These are phyloP conservation scores for Struthidea cinerea DNA, from an alignment of 2,113 vertebrate species.

Conservation along the genomic window DNA sequence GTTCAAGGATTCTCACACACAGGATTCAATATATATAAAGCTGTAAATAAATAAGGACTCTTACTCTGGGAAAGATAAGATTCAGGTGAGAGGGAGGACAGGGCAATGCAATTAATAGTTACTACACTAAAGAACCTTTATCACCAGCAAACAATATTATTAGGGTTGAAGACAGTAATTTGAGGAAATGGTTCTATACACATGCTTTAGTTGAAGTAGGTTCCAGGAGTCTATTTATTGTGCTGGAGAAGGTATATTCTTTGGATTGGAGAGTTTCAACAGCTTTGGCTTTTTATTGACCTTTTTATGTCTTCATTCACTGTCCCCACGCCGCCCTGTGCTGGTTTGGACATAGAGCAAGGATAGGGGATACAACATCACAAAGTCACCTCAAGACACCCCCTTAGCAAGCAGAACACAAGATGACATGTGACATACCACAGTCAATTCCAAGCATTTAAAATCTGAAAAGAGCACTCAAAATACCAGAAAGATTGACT, in stretches of 20 bases:
- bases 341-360: too few relatives aligned
- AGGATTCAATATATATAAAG: slow-evolving; percentile 10
- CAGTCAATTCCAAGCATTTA: not conserved
- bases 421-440: not conserved
- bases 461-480: not conserved
- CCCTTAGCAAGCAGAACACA: not conserved
- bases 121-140: not conserved
- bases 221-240: not conserved
- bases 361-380: too few relatives aligned
- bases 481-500: not conserved
- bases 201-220: not conserved
- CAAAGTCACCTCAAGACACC: too few relatives aligned
- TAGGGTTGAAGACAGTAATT: slow-evolving; percentile 18
- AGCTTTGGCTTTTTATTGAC: not conserved
- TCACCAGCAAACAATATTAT: not conserved
- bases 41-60: slow-evolving; percentile 16
- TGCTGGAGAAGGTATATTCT: not conserved
- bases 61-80: not conserved
- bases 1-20: slow-evolving; percentile 14
- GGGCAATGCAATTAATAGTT: not conserved
- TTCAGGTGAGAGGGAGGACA: not conserved
- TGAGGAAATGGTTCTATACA: slow-evolving; percentile 1
- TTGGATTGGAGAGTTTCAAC: not conserved
- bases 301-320: not conserved
- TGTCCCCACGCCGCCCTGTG: rapidly evolving